phyloP scores from a whole-genome alignment of 1,140 invertebrate species.

The Contarinia nasturtii region DNA sequence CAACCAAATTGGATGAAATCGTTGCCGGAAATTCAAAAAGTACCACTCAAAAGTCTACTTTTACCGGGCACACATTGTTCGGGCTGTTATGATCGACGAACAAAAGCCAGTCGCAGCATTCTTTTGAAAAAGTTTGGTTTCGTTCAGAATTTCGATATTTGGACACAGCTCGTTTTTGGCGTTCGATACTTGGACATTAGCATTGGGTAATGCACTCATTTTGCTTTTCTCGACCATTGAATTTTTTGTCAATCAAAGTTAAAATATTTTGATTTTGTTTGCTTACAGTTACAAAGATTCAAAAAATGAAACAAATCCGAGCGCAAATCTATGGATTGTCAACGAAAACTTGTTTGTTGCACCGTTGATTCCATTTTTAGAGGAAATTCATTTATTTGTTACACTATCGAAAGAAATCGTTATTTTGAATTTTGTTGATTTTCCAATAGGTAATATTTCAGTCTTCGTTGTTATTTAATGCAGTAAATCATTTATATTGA shows the following conservation, averaged over 20 bases:
- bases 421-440: slow-evolving; percentile 31
- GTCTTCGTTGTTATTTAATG: background rate
- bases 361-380: slow-evolving; percentile 27
- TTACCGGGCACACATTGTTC: slow-evolving; percentile 38
- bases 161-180: slow-evolving; percentile 59
- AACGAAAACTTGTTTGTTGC: slow-evolving; percentile 33
- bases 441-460: slow-evolving; percentile 13
- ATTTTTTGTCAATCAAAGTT: background rate
- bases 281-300: slow-evolving; percentile 2
- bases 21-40: slow-evolving; percentile 18
- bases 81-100: slow-evolving; percentile 32
- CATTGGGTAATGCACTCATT: slow-evolving; percentile 29
- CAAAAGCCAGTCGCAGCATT: slow-evolving; percentile 18
- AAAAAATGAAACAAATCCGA: slow-evolving; percentile 9
- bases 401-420: slow-evolving; percentile 31
- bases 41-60: slow-evolving; percentile 16
- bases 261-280: background rate
- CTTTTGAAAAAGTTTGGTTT: slow-evolving; percentile 26
- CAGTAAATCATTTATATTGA: background rate
- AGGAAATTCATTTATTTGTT: slow-evolving; percentile 32
- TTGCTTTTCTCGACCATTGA: slow-evolving; percentile 4
- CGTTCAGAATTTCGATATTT: slow-evolving; percentile 55
- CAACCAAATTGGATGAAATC: slow-evolving; percentile 45
- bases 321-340: slow-evolving; percentile 33
- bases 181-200: slow-evolving; percentile 64